These are phyloP conservation scores for Scolopax mira DNA, from an alignment of 2,113 vertebrate species.

Conservation along the genomic window DNA sequence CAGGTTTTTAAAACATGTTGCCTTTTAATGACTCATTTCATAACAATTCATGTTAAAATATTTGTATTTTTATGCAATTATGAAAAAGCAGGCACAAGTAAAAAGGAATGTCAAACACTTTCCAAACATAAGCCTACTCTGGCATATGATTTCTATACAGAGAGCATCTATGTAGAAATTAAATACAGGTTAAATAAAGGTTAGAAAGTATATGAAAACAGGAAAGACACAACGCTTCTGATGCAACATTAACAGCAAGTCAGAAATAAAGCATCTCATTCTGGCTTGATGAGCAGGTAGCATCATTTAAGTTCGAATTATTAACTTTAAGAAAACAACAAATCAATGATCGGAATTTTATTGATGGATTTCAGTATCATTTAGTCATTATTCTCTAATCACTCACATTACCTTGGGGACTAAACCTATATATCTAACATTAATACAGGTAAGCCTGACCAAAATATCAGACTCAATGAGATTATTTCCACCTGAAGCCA, in stretches of 20 bases:
- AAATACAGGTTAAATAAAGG: background rate
- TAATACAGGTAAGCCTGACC: background rate
- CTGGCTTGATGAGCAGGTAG: background rate
- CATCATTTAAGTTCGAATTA: background rate
- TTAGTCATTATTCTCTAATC: background rate
- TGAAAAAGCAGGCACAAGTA: background rate
- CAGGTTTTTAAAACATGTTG: background rate
- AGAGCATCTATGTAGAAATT: background rate
- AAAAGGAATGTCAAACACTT: background rate
- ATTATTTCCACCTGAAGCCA: background rate
- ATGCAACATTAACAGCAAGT: background rate
- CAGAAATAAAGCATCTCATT: background rate
- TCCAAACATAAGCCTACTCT: background rate
- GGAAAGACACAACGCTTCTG: background rate
- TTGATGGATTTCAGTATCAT: background rate
- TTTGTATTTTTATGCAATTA: background rate
- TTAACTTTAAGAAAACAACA: background rate
- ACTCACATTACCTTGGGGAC: background rate
- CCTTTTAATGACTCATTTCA: background rate
- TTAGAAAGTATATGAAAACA: background rate
- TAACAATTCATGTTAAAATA: background rate
- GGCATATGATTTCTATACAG: background rate
- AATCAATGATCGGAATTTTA: background rate
- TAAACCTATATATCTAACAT: background rate
- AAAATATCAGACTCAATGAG: rapidly evolving